Evolutionary conservation across 2,797 vertebrate genomes (phyloP).

Genomic region (Novumbra hubbsi): DNA sequence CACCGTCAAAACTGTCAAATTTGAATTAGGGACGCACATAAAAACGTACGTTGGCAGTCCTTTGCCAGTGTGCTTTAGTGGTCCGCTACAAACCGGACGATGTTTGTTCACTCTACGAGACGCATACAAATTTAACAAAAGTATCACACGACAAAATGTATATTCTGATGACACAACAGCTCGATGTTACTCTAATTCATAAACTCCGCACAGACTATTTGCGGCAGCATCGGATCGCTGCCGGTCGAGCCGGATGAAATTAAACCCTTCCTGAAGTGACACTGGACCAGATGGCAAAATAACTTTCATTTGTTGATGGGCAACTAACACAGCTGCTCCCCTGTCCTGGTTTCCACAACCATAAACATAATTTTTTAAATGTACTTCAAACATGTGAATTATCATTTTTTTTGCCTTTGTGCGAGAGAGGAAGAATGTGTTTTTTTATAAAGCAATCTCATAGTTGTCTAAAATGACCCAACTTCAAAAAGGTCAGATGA

Average conservation of each 20-base stretch:
- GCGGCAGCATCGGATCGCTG: neutral
- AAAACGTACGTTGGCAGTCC: neutral
- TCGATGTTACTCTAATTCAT: neutral
- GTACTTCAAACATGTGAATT: too few species aligned
- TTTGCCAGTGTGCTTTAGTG: neutral
- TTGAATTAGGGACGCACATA: neutral
- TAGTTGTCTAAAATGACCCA: slow-evolving; percentile 40
- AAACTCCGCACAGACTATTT: neutral
- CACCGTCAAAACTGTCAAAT: neutral
- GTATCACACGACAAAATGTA: neutral
- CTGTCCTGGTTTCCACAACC: neutral
- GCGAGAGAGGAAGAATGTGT: slow-evolving; percentile 41
- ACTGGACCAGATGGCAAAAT: neutral
- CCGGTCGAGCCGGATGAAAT: neutral
- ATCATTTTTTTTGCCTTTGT: slow-evolving; percentile 10
- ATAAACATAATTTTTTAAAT: slow-evolving; percentile 7
- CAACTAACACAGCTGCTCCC: neutral
- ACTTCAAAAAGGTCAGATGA: too few species aligned
- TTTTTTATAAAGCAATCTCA: slow-evolving; percentile 43
- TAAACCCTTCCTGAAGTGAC: neutral
- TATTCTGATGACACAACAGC: too few species aligned
- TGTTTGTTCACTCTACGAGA: too few species aligned
- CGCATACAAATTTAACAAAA: neutral
- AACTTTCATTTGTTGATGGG: neutral
- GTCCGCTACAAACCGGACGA: too few species aligned